These are phyloP conservation scores for Hemitrygon akajei DNA, from an alignment of 2,797 vertebrate genomes.

Conservation along the genomic window DNA sequence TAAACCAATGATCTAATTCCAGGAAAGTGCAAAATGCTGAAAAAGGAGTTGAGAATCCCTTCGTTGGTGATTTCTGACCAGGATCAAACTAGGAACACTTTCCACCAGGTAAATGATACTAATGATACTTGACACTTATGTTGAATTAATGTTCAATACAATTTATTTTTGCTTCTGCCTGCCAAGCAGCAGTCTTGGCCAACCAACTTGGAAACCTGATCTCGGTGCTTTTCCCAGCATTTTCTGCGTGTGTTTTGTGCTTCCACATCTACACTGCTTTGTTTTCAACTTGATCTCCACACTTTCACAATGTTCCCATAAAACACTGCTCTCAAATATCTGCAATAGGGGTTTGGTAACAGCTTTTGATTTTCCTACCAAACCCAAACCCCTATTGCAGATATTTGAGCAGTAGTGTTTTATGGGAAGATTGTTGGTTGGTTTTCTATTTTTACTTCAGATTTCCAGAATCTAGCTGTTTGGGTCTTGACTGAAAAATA, in stretches of 20 bases:
- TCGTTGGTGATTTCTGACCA: conserved; percentile 20
- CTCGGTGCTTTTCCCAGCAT: background rate
- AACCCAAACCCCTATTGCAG: no score
- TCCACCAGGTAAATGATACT: background rate
- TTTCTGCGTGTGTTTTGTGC: no score
- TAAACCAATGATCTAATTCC: background rate
- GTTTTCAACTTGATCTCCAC: background rate
- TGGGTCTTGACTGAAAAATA: background rate
- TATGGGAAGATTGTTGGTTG: no score
- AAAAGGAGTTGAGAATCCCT: conserved; percentile 30
- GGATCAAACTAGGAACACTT: background rate
- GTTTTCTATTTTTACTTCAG: no score
- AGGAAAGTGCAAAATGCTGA: conserved; percentile 34
- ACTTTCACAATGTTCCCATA: background rate
- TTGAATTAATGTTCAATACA: background rate
- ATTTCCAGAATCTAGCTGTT: no score
- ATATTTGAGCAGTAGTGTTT: no score
- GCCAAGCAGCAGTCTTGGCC: background rate
- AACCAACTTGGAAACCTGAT: background rate
- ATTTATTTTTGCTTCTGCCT: background rate
- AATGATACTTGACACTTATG: background rate
- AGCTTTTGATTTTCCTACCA: no score
- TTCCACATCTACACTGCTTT: no score
- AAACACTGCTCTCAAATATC: background rate
- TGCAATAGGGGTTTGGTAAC: background rate